phyloP scores from a whole-genome alignment of 2,113 vertebrate genomes.

The Saccopteryx bilineata region DNA sequence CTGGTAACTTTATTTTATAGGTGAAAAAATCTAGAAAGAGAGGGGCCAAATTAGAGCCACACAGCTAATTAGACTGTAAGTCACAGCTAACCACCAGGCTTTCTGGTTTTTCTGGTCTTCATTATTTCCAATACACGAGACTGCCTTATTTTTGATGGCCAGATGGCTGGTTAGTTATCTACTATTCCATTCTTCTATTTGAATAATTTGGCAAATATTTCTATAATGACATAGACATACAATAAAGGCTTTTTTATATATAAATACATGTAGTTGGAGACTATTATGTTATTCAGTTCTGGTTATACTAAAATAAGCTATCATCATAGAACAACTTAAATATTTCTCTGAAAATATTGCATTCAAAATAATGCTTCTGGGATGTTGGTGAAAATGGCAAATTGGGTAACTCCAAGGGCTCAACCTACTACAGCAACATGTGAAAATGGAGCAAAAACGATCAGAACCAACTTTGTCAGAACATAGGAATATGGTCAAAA shows the following conservation, averaged over 20 bases:
- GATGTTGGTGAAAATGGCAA: not conserved
- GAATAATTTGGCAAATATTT: not conserved
- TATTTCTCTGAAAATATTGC: not conserved
- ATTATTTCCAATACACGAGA: not conserved
- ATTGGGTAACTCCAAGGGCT: not conserved
- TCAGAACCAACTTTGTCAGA: not conserved
- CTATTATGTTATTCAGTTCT: not conserved
- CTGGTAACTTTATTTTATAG: not conserved
- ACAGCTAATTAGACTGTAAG: not conserved
- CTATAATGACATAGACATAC: not conserved
- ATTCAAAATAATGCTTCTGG: not conserved
- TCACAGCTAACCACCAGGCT: not conserved
- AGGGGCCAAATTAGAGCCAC: not conserved
- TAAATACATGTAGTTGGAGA: not conserved
- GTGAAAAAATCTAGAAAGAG: not conserved
- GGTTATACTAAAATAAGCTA: not conserved
- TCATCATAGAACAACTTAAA: not conserved
- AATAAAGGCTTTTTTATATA: not conserved
- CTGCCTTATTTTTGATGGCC: not conserved
- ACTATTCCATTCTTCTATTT: not conserved
- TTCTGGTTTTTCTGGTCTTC: not conserved
- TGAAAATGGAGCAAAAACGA: not conserved
- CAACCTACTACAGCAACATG: not conserved
- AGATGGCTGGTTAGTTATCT: not conserved
- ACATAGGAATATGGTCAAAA: not conserved